A percentile compares a stretch with the other conserved stretches of the same genome.
Evolutionary conservation across 2,797 vertebrate genomes (phyloP).

Genomic region (Thalassophryne amazonica): DNA sequence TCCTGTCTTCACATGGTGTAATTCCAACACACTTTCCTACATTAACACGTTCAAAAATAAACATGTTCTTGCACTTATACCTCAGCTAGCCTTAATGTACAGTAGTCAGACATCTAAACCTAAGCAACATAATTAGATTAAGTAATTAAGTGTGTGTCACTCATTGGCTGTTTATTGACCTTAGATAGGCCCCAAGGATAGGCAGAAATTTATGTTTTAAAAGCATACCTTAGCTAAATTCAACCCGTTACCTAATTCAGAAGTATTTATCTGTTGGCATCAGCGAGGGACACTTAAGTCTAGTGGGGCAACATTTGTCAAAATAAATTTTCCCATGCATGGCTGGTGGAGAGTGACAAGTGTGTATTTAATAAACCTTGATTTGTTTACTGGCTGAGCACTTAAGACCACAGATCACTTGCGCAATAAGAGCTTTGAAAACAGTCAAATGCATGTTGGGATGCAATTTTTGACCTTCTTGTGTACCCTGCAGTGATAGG

Average conservation of each 20-base stretch:
- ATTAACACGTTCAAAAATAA: slow-evolving; percentile 32
- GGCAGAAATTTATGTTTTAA: slow-evolving; percentile 79
- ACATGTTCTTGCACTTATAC: slow-evolving; percentile 27
- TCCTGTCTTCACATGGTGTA: background rate
- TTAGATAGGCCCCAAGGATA: slow-evolving; percentile 84
- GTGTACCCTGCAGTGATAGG: slow-evolving; percentile 34
- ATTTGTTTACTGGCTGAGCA: slow-evolving; percentile 82
- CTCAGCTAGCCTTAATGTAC: slow-evolving; percentile 47
- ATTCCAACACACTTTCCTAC: background rate
- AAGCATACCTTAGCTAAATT: slow-evolving; percentile 79
- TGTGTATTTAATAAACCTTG: slow-evolving; percentile 83
- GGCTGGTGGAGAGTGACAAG: slow-evolving; percentile 74
- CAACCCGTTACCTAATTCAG: slow-evolving; percentile 77
- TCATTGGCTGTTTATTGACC: slow-evolving; percentile 88
- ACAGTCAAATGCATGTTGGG: slow-evolving; percentile 59
- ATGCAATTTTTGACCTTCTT: slow-evolving; percentile 43
- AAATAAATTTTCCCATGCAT: slow-evolving; percentile 85
- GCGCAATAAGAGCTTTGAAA: slow-evolving; percentile 49
- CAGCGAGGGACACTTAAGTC: slow-evolving; percentile 76
- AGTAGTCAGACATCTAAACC: slow-evolving; percentile 77
- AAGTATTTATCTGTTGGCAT: slow-evolving; percentile 85
- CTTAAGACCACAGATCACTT: slow-evolving; percentile 61
- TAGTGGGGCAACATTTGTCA: slow-evolving; percentile 82
- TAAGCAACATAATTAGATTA: slow-evolving; percentile 82
- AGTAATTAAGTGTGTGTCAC: slow-evolving; percentile 87